Base-by-base conservation (phyloP, 2,888 invertebrate species). In the Plutella xylostella region DNA sequence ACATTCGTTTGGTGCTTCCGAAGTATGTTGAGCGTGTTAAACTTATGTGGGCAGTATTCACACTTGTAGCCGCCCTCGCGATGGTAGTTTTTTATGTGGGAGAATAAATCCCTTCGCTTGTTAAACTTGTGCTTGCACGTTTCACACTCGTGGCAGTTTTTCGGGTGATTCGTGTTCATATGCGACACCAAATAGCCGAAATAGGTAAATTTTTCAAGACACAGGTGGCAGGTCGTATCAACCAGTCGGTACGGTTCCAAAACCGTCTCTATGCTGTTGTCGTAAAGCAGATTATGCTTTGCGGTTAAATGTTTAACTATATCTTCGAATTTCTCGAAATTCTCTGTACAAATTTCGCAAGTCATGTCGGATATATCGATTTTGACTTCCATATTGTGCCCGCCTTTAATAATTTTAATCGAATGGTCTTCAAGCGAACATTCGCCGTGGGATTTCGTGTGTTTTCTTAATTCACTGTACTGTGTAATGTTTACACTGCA, bases 371-470 rank as follows among this genome's bases (percentile, higher is more conserved):
- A 82, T 1, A 80, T 62, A 25, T 83, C 82, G 3, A 83, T 64
- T 67, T 82, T 82, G 1, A 80, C 78, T 51, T 80, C 80, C 78
- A 80, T 79, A 47, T 79, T 80, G 22, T 73, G 72, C 2, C 80
- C 78, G 0, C 82, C 82, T 56, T 79, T 79, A 0, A 82, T 48
- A 0, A 78, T 70, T 58, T 78, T 80, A 0, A 83, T 48, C 0
- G 79, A 78, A 58, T 82, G 76, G 38, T 80, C 80, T 17, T 60
- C 58, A 0, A 65, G 75, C 0, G 79, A 76, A 15, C 79, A 80
- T 2, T 65, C 53, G 0, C 80, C 82, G 48, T 83, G 82, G 0
- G 66, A 65, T 48, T 71, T 72, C 0, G 80, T 82, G 33, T 83
- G 82, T 45, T 66, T 66, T 14, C 69, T 57, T 1, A 83, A 48